These are phyloP conservation scores for Osmoderma eremita DNA, from an alignment of 2,888 invertebrate genomes.

Conservation along the genomic window DNA sequence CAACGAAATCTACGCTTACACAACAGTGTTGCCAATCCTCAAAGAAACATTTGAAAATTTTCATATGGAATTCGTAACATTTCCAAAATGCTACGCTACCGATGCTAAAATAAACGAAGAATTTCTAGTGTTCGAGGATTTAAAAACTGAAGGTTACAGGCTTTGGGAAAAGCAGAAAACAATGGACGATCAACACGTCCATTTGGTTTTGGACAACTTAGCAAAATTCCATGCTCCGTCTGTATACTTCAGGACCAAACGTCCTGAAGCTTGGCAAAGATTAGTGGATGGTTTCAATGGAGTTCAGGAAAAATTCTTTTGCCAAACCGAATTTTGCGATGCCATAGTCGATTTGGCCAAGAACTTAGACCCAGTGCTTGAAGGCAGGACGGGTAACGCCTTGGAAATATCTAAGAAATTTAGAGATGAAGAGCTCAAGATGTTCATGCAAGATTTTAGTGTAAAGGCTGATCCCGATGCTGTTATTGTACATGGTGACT, in stretches of 20 bases:
- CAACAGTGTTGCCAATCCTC: constrained; percentile 48
- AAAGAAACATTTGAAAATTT: constrained; percentile 42
- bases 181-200: constrained; percentile 27
- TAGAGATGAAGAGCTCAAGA: constrained; percentile 19
- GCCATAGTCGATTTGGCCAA: constrained; percentile 23
- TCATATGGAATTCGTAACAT: constrained; percentile 42
- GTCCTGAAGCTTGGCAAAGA: background rate
- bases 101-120: constrained; percentile 43
- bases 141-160: constrained; percentile 40
- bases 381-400: background rate
- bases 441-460: constrained; percentile 12
- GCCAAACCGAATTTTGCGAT: constrained; percentile 24
- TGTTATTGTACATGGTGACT: constrained; percentile 33
- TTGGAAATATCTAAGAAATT: constrained; percentile 12
- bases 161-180: constrained; percentile 26
- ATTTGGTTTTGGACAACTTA: constrained; percentile 22
- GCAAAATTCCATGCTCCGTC: constrained; percentile 35
- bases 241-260: constrained; percentile 9
- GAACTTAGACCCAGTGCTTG: constrained; percentile 15
- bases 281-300: constrained; percentile 1
- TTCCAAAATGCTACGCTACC: constrained; percentile 45
- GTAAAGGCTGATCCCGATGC: constrained; percentile 2
- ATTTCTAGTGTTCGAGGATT: constrained; percentile 48
- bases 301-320: constrained; percentile 26
- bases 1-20: constrained; percentile 52